These are phyloP conservation scores for Pipistrellus nathusii DNA, from an alignment of 2,797 vertebrate species.

Conservation along the genomic window DNA sequence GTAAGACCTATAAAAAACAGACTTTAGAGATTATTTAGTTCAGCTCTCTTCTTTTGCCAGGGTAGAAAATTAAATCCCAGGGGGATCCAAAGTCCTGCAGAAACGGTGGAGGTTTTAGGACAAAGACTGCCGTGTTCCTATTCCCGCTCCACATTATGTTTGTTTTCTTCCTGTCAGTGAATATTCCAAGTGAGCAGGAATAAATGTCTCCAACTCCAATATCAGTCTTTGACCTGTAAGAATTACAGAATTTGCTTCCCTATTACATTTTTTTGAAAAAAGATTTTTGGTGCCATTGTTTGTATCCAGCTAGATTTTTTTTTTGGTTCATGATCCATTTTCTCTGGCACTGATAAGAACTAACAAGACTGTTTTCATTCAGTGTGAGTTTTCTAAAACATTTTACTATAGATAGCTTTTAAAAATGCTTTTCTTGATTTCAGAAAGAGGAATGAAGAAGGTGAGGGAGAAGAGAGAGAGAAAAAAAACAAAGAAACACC, in stretches of 20 bases:
- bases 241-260: not conserved
- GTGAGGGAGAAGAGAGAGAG: too few species aligned
- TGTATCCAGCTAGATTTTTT: not conserved
- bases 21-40: not conserved
- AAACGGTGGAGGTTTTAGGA: not conserved
- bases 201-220: not conserved
- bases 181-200: not conserved
- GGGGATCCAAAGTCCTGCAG: not conserved
- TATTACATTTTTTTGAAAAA: not conserved
- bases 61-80: not conserved
- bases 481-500: too few species aligned
- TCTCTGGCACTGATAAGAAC: not conserved
- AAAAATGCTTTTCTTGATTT: too few species aligned
- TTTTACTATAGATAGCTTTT: not conserved
- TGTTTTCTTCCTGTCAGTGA: not conserved
- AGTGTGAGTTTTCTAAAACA: not conserved
- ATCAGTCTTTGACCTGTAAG: not conserved
- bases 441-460: too few species aligned
- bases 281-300: not conserved
- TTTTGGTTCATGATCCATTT: not conserved
- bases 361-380: not conserved
- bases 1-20: not conserved
- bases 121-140: not conserved
- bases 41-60: not conserved
- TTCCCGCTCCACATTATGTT: too few species aligned